phyloP scores from a whole-genome alignment of 2,888 invertebrate genomes.

The Cordilura impudica region DNA sequence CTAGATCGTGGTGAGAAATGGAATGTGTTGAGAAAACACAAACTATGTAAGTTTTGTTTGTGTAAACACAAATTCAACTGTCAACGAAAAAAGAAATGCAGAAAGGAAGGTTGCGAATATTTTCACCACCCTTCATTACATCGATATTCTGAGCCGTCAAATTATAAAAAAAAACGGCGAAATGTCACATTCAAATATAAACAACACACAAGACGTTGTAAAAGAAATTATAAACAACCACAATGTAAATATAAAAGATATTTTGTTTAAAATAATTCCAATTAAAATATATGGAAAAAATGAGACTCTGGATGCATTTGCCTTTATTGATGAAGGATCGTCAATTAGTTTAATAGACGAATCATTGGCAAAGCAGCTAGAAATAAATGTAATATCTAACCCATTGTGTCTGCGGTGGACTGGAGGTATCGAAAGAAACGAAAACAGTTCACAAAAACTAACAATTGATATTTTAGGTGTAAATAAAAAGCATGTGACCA shows the following conservation, averaged over 20 bases:
- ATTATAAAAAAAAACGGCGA: too few relatives aligned
- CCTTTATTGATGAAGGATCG: neutral
- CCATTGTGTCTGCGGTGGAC: neutral
- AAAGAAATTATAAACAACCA: neutral
- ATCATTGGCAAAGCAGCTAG: neutral
- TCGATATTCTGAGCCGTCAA: neutral
- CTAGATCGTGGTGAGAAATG: conserved; percentile 18
- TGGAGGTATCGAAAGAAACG: too few relatives aligned
- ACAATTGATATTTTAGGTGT: conserved; percentile 26
- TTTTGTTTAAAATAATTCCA: conserved; percentile 23
- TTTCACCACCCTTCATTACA: conserved; percentile 6
- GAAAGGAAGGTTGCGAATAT: conserved; percentile 5
- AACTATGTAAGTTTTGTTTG: conserved; percentile 16
- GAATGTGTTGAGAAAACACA: neutral
- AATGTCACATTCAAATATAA: too few relatives aligned
- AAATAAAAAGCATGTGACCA: neutral
- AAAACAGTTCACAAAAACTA: neutral
- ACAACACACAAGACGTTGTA: too few relatives aligned
- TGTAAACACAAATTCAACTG: conserved; percentile 1
- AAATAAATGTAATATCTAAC: neutral
- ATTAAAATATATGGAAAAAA: conserved; percentile 12
- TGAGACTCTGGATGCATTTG: neutral
- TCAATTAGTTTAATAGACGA: neutral
- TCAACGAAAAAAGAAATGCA: too few relatives aligned
- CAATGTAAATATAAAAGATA: neutral